Base-by-base conservation (phyloP, 2,888 invertebrate genomes). In the Cryptus armator region DNA sequence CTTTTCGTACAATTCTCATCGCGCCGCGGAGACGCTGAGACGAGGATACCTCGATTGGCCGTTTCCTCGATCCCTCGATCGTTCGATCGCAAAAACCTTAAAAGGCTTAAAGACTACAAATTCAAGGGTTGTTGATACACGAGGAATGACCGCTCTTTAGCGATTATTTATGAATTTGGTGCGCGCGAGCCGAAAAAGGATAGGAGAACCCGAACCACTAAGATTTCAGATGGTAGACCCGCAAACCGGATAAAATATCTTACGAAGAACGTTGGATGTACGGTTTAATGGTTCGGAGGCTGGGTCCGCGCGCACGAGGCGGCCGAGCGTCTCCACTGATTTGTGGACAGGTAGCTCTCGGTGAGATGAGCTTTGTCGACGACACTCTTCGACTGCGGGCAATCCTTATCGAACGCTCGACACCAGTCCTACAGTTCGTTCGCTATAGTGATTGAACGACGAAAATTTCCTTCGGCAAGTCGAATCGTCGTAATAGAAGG, bases 131-230 rank as follows among this genome's bases (percentile, higher is more conserved):
- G 87, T 86, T 82, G 85, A 87, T 86, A 76, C 84, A 85, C 83
- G 85, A 85, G 78, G 81, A 81, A 79, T 75, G 86, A 64, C 83
- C 75, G 77, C 81, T 91, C 91, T 91, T 91, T 90, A 90, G 89
- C 90, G 90, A 91, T 92, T 92, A 93, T 93, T 93, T 93, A 93
- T 92, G 92, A 92, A 93, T 92, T 93, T 92, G 89, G 89, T 89
- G 87, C 89, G 85, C 89, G 51, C 71, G 80, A 59, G 76, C 80
- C 90, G 89, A 90, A 90, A 90, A 92, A 92, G 91, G 90, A 87
- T 68, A 19, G 72, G 51, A 46, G 32, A 37, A 24, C 48, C 24
- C 29, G 84, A 59, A 56, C 83, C 75, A 51, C 84, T 80, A 51
- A 51, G 84, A 84, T 84, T 84, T 81, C 76, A 67, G 71, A 72